A percentile compares a stretch with the other conserved stretches of the same genome.
These are phyloP conservation scores for Amphiprion percula DNA, from an alignment of 2,113 vertebrate genomes.

Conservation along the genomic window DNA sequence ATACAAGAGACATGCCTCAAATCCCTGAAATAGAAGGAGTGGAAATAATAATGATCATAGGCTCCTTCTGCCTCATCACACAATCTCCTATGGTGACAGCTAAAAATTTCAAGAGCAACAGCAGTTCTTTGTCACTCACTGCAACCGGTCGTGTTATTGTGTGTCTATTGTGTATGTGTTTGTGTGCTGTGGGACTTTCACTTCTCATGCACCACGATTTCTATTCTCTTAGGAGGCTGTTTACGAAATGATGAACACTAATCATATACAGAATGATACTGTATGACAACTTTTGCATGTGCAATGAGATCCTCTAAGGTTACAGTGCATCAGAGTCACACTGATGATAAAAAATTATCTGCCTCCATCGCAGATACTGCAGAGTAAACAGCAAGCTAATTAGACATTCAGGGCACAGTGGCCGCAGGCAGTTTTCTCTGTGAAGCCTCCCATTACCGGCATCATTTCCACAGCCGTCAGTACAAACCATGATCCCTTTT, in stretches of 20 bases:
- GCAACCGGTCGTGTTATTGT: not conserved
- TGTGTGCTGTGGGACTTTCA: not conserved
- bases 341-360: not conserved
- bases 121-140: slow-evolving; percentile 20
- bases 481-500: not conserved
- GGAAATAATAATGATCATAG: slow-evolving; percentile 53
- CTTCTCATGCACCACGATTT: not conserved
- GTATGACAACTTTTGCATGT: not conserved
- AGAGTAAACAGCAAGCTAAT: slow-evolving; percentile 49
- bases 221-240: not conserved
- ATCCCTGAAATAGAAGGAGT: slow-evolving; percentile 49
- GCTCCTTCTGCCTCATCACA: slow-evolving; percentile 35
- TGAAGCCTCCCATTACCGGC: slow-evolving; percentile 30
- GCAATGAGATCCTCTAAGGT: slow-evolving; percentile 8
- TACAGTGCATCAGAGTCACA: slow-evolving; percentile 8
- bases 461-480: slow-evolving; percentile 1
- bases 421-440: slow-evolving; percentile 35
- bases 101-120: not conserved
- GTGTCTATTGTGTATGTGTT: not conserved
- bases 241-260: slow-evolving; percentile 9
- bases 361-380: slow-evolving; percentile 4
- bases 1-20: slow-evolving; percentile 35
- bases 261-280: not conserved
- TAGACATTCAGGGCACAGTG: slow-evolving; percentile 36
- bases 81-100: not conserved